Evolutionary conservation across 2,888 invertebrate genomes (phyloP).

Genomic region (Dryadula phaetusa): DNA sequence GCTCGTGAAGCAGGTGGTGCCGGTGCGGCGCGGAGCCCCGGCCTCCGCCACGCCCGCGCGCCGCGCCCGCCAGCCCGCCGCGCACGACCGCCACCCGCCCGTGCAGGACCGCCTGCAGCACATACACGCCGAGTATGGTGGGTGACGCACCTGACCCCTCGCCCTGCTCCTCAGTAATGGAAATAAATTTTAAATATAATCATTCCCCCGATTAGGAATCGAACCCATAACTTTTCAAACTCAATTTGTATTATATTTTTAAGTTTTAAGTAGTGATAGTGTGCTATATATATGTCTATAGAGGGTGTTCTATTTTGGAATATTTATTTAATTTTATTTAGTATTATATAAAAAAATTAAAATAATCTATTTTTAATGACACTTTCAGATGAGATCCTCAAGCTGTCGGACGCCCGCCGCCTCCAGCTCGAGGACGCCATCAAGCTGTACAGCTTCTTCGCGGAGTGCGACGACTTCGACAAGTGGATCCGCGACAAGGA

Average conservation of each 20-base stretch:
- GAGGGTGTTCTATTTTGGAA: no score
- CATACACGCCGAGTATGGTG: slow-evolving; percentile 91
- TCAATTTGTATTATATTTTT: no score
- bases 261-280: no score
- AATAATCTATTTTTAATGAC: no score
- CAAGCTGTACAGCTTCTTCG: slow-evolving; percentile 95
- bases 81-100: slow-evolving; percentile 55
- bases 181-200: no score
- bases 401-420: slow-evolving; percentile 91
- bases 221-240: no score
- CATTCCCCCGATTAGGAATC: no score
- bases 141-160: slow-evolving; percentile 26
- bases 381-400: slow-evolving; percentile 88
- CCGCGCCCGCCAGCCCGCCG: slow-evolving; percentile 56
- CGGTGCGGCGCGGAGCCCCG: slow-evolving; percentile 85
- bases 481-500: slow-evolving; percentile 99
- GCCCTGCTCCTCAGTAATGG: no score
- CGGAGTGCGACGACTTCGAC: slow-evolving; percentile 99
- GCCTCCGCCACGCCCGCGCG: slow-evolving; percentile 71
- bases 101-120: slow-evolving; percentile 85
- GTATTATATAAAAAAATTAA: no score
- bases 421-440: slow-evolving; percentile 96
- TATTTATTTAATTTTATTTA: no score
- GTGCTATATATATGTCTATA: no score
- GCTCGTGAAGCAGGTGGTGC: slow-evolving; percentile 93